These are phyloP conservation scores for Mastomys coucha DNA, from an alignment of 2,113 vertebrate genomes.

Conservation along the genomic window DNA sequence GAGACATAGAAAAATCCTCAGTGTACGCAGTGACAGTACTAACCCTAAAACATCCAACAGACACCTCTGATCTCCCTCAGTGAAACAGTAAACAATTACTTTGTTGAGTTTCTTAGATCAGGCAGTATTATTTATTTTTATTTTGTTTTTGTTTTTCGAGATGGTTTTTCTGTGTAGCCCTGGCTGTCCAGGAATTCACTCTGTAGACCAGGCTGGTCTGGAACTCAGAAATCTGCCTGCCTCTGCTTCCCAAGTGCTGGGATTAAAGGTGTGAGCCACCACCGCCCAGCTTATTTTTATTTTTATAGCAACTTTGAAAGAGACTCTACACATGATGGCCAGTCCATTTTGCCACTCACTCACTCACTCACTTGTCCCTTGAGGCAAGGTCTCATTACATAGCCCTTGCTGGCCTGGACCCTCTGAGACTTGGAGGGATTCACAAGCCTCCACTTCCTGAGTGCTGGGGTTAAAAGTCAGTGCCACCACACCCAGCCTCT, in stretches of 20 bases:
- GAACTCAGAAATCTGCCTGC: too few relatives aligned
- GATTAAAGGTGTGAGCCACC: too few relatives aligned
- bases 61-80: not conserved
- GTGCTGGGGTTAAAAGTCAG: not conserved
- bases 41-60: not conserved
- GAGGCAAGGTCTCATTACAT: not conserved
- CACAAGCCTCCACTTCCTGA: not conserved
- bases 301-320: conserved; percentile 40
- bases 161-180: too few relatives aligned
- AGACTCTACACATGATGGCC: not conserved
- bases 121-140: not conserved
- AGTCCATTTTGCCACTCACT: not conserved
- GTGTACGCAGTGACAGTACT: not conserved
- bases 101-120: not conserved
- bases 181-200: too few relatives aligned
- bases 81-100: not conserved
- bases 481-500: not conserved
- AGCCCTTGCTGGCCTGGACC: not conserved
- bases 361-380: not conserved
- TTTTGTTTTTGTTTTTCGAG: too few relatives aligned
- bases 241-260: too few relatives aligned
- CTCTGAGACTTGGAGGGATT: not conserved
- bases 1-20: conserved; percentile 5
- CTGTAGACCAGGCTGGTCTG: too few relatives aligned
- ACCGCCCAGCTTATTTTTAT: not conserved